A percentile compares a stretch with the other conserved stretches of the same genome.
These are phyloP conservation scores for Chitala chitala DNA, from an alignment of 2,113 vertebrate genomes.

Conservation along the genomic window DNA sequence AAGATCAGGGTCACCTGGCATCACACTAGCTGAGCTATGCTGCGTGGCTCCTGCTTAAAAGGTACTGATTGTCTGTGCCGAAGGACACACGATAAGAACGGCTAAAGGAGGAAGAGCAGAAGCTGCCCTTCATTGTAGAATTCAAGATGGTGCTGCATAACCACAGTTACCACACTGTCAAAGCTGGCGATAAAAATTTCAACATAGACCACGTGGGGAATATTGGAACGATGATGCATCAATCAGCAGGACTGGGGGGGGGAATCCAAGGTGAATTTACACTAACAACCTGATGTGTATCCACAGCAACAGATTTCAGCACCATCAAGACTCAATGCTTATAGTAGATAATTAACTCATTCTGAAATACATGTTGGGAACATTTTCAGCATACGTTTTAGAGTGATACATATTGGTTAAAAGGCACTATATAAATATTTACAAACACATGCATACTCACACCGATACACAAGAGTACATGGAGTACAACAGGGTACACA, in stretches of 20 bases:
- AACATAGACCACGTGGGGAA: not conserved
- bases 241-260: slow-evolving; percentile 6
- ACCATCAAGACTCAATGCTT: slow-evolving; percentile 1
- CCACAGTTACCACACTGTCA: not conserved
- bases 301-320: slow-evolving; percentile 22
- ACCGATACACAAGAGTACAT: slow-evolving; percentile 35
- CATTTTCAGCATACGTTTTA: slow-evolving; percentile 50
- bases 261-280: not conserved
- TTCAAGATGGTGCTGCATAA: not conserved
- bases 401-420: slow-evolving; percentile 49
- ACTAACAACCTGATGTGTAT: slow-evolving; percentile 1
- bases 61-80: slow-evolving; percentile 29
- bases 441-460: slow-evolving; percentile 32
- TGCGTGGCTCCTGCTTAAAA: not conserved
- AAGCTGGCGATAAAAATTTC: not conserved
- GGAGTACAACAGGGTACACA: slow-evolving; percentile 50
- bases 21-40: not conserved
- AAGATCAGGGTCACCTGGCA: not conserved
- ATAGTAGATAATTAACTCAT: slow-evolving; percentile 30
- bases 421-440: slow-evolving; percentile 66
- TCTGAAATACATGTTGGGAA: slow-evolving; percentile 40
- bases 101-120: not conserved
- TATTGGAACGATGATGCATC: not conserved
- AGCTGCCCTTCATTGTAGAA: not conserved
- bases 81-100: not conserved